Percentiles rank a stretch among this genome's conserved stretches.
Evolutionary conservation across 2,113 vertebrate genomes (phyloP).

Genomic region (Hiodon tergisus): DNA sequence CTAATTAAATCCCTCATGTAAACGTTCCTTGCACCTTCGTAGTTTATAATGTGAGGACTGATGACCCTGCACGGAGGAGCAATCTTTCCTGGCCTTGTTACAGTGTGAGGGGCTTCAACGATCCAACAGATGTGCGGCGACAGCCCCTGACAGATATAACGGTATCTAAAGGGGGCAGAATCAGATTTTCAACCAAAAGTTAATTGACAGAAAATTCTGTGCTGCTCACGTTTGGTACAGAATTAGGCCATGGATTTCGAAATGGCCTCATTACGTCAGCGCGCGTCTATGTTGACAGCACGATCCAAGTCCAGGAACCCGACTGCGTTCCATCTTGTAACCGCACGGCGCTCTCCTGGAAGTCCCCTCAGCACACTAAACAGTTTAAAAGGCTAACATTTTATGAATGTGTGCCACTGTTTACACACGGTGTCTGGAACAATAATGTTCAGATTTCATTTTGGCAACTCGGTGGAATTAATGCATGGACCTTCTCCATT

Average conservation of each 20-base stretch:
- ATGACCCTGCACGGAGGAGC: no score
- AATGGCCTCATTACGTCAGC: background rate
- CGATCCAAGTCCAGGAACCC: background rate
- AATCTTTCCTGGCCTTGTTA: no score
- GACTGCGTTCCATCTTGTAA: background rate
- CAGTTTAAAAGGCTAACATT: no score
- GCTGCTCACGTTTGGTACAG: background rate
- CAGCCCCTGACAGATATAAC: slow-evolving; percentile 37
- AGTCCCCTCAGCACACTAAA: no score
- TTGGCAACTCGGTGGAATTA: background rate
- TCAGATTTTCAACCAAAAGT: background rate
- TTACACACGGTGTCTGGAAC: background rate
- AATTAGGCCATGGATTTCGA: background rate
- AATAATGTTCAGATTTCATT: background rate
- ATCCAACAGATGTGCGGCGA: no score
- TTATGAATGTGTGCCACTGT: no score
- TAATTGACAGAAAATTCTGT: background rate
- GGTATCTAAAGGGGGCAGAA: background rate
- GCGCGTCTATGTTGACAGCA: no score
- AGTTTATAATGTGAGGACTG: no score
- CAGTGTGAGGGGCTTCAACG: no score
- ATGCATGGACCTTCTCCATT: background rate
- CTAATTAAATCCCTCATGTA: no score
- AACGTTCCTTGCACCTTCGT: no score
- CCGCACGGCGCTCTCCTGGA: background rate